phyloP scores from a whole-genome alignment of 2,888 invertebrate genomes.

The Acanthacorydalis orientalis region DNA sequence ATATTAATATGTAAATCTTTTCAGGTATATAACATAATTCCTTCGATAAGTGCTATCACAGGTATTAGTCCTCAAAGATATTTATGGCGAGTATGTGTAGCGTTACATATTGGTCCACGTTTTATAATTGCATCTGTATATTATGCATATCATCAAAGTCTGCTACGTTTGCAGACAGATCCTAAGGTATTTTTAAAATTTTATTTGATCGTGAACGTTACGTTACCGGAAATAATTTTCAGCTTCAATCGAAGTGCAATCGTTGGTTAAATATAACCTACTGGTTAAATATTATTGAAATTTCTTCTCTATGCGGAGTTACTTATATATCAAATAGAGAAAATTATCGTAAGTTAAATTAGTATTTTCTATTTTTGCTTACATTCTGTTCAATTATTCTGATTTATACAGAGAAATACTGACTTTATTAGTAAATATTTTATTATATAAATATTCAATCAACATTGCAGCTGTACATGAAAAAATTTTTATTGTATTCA shows the following conservation, averaged over 20 bases:
- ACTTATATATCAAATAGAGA: constrained; percentile 88
- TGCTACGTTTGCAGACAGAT: constrained; percentile 40
- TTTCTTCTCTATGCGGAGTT: constrained; percentile 74
- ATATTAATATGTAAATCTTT: constrained; percentile 11
- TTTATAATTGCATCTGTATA: constrained; percentile 77
- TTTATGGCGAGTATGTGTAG: constrained; percentile 82
- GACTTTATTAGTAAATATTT: constrained; percentile 1
- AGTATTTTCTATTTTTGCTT: background rate
- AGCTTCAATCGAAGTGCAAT: constrained; percentile 34
- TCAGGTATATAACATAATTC: constrained; percentile 86
- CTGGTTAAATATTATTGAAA: constrained; percentile 71
- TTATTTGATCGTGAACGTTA: constrained; percentile 4
- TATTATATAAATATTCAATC: constrained; percentile 1
- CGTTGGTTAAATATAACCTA: constrained; percentile 55
- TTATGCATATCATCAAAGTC: constrained; percentile 61
- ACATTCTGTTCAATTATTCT: background rate
- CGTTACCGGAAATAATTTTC: constrained; percentile 16
- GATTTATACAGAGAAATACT: background rate
- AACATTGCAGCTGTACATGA: constrained; percentile 64
- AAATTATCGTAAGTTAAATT: constrained; percentile 71
- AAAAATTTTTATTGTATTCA: constrained; percentile 80
- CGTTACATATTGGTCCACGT: constrained; percentile 81
- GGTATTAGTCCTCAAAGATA: constrained; percentile 86
- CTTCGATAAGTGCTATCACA: constrained; percentile 90
- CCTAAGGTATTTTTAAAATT: constrained; percentile 25